Conservation (phyloP, 2,888 invertebrate species). For the Phalangium opilio region DNA sequence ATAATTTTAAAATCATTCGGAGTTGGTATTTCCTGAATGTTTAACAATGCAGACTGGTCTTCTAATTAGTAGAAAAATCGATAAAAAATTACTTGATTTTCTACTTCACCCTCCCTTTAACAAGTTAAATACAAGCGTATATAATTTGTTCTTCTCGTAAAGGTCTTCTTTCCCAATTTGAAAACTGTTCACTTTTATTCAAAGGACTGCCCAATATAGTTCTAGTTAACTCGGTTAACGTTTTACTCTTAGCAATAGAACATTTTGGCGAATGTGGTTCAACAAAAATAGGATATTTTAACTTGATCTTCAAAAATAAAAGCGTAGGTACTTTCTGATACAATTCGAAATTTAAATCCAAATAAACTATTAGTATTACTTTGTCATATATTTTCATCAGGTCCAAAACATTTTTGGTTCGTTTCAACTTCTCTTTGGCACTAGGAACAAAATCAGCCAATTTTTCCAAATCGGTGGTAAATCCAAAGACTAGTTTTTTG, state of each 20-base stretch:
- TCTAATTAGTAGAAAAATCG: too few species aligned
- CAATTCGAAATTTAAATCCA: too few species aligned
- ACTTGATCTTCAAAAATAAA: not conserved
- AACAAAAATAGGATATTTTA: constrained; percentile 8
- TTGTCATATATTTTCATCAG: constrained; percentile 12
- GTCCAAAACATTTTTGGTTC: constrained; percentile 16
- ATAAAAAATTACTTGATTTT: too few species aligned
- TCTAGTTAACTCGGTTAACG: constrained; percentile 9
- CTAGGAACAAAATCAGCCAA: constrained; percentile 43
- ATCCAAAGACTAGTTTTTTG: not conserved
- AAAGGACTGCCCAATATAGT: constrained; percentile 49
- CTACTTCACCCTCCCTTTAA: too few species aligned
- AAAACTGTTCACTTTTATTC: constrained; percentile 77
- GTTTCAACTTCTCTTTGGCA: constrained; percentile 32
- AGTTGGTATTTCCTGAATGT: too few species aligned
- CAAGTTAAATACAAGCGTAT: constrained; percentile 64
- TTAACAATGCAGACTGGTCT: too few species aligned
- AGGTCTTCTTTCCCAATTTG: constrained; percentile 77
- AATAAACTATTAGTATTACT: not conserved
- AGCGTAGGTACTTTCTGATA: too few species aligned
- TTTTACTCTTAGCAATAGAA: not conserved
- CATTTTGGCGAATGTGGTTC: not conserved
- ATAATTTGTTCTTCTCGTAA: constrained; percentile 55
- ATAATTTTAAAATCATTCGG: too few species aligned
- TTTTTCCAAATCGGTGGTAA: constrained; percentile 41